These are phyloP conservation scores for Lasiommata megera DNA, from an alignment of 2,888 invertebrate species.

Conservation along the genomic window DNA sequence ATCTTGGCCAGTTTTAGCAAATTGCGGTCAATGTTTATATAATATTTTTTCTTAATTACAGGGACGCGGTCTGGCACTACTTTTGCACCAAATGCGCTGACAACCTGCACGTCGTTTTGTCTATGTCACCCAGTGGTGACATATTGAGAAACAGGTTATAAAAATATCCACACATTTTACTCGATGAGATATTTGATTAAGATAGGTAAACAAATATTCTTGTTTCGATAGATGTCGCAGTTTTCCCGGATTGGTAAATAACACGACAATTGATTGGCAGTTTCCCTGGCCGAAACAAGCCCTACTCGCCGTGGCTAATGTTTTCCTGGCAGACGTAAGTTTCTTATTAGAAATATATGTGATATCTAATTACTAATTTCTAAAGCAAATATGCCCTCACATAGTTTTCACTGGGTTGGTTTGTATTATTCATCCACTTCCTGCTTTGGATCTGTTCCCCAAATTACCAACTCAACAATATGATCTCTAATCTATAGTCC, in stretches of 20 bases:
- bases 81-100: conserved; percentile 89
- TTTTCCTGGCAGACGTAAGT: conserved; percentile 89
- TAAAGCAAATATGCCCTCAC: no score
- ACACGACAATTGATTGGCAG: conserved; percentile 96
- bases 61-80: conserved; percentile 92
- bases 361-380: no score
- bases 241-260: conserved; percentile 95
- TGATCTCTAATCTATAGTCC: no score
- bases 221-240: conserved; percentile 85
- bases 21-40: no score
- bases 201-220: no score
- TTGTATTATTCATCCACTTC: no score
- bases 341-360: no score
- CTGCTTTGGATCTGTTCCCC: no score
- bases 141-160: conserved; percentile 85
- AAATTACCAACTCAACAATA: no score
- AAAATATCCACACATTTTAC: background rate
- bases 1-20: no score
- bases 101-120: conserved; percentile 93
- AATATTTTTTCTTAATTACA: conserved; percentile 48
- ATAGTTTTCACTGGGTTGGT: no score
- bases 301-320: conserved; percentile 91
- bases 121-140: conserved; percentile 95
- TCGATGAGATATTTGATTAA: no score
- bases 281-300: conserved; percentile 97